Evolutionary conservation across 2,888 invertebrate genomes (phyloP).

Genomic region (Lasioglossum villosulum): DNA sequence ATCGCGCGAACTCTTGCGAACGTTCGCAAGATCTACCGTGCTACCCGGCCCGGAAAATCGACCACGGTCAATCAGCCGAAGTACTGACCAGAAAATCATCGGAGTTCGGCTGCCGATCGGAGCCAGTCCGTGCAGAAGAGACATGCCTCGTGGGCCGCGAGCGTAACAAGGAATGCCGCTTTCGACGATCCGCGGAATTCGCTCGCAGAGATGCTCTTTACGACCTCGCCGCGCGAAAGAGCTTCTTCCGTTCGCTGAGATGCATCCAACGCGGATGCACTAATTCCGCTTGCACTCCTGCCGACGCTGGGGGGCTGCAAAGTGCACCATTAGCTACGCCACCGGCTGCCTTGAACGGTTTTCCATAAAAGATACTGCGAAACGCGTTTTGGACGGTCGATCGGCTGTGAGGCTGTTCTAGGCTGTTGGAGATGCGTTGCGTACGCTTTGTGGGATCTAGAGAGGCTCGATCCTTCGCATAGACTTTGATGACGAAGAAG

Average conservation of each 20-base stretch:
- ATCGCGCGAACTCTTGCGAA: slow-evolving; percentile 37
- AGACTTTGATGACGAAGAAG: not conserved
- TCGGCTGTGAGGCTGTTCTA: not conserved
- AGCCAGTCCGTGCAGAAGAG: slow-evolving; percentile 59
- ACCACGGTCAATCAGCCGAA: slow-evolving; percentile 76
- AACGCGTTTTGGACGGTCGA: not conserved
- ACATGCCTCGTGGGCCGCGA: slow-evolving; percentile 81
- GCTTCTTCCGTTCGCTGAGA: slow-evolving; percentile 30
- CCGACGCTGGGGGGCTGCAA: slow-evolving; percentile 72
- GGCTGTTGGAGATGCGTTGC: not conserved
- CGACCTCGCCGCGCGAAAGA: slow-evolving; percentile 55
- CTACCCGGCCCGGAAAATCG: slow-evolving; percentile 82
- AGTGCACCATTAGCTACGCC: slow-evolving; percentile 76
- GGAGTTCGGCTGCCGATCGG: slow-evolving; percentile 28
- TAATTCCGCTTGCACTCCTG: slow-evolving; percentile 72
- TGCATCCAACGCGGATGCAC: slow-evolving; percentile 77
- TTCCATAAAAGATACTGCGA: not conserved
- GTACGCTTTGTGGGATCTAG: not conserved
- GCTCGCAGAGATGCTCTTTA: slow-evolving; percentile 57
- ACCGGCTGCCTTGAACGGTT: not conserved
- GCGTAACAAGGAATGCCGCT: slow-evolving; percentile 82
- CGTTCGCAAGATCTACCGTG: slow-evolving; percentile 46
- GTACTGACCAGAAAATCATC: slow-evolving; percentile 80
- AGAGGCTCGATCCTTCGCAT: not conserved
- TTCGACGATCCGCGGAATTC: slow-evolving; percentile 64